Percentiles rank a stretch among this genome's conserved stretches.
Evolutionary conservation across 2,113 vertebrate species (phyloP).

Genomic region (Panthera tigris): DNA sequence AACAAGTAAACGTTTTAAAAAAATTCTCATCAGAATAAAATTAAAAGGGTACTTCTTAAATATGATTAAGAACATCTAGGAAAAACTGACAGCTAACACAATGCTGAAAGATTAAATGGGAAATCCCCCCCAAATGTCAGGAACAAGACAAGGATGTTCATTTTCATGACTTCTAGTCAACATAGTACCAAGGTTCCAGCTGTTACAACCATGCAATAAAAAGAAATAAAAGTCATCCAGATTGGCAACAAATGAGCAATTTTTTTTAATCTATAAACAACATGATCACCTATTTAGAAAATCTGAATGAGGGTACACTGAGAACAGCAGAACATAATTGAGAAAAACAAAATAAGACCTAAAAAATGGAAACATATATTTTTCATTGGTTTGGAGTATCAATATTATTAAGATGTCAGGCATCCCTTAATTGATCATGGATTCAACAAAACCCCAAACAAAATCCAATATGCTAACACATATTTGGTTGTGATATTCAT

Average conservation of each 20-base stretch:
- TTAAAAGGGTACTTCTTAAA: not conserved
- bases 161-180: not conserved
- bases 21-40: not conserved
- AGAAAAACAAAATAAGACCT: not conserved
- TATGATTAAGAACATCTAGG: not conserved
- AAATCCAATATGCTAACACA: not conserved
- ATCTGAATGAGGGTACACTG: not conserved
- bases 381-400: not conserved
- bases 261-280: not conserved
- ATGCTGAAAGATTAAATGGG: not conserved
- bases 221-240: not conserved
- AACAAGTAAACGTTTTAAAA: no score
- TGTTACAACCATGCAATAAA: not conserved
- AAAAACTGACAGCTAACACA: not conserved
- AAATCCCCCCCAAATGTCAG: not conserved
- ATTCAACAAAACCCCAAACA: not conserved
- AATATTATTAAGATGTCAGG: not conserved
- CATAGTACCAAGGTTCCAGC: not conserved
- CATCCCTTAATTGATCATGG: not conserved
- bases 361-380: not conserved
- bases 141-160: not conserved
- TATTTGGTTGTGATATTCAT: not conserved
- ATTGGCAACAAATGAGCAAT: not conserved
- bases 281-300: not conserved
- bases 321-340: not conserved